Evolutionary conservation across 2,797 vertebrate species (phyloP), one percentile per base, ranked within the genome.

Genomic region (Eremophila alpestris): DNA sequence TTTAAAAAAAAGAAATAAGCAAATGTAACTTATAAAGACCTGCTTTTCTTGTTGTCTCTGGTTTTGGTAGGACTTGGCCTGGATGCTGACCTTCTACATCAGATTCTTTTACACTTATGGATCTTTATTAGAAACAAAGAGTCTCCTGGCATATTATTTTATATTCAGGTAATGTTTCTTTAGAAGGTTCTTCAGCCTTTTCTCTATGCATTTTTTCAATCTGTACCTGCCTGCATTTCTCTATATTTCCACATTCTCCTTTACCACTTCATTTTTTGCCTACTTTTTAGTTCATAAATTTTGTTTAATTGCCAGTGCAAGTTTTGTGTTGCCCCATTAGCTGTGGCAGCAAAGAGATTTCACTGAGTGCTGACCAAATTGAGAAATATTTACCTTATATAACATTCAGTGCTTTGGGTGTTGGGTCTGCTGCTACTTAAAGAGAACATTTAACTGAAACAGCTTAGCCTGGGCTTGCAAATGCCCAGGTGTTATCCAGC

Each of bases 81-180:
- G 99, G 98, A 98, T 98, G 95, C n/a, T 98, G 95, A 98, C 98
- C 32, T 99, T 98, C 97, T 99, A 99, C 49, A 41, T 97, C 73
- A 98, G 98, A 46, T 97, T 98, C 95, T 95, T 97, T 93, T 96
- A 93, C 65, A 98, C 95, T 52, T 99, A 98, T 2, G 41, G 96
- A 56, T 99, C 98, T 0, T 83, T 98, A 90, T 96, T 98, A 65
- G 98, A 98, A 26, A 29, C 98, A 38, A 96, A 98, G 71, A 98
- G 98, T 93, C 95, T 98, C 17, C 34, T 99, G 49, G 95, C 93
- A 1, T 98, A 99, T 51, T 97, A 98, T 89, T 98, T 97, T 84
- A 93, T 98, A 34, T 98, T 99, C 97, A 98, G 99, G 99, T 99
- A 90, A 88, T 48, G 22, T 22, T 5, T 73, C n/a, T 62, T 81